Evolutionary conservation across 1,140 invertebrate genomes (phyloP), one percentile per base, ranked within the genome.

Genomic region (Zelostemma sp.): DNA sequence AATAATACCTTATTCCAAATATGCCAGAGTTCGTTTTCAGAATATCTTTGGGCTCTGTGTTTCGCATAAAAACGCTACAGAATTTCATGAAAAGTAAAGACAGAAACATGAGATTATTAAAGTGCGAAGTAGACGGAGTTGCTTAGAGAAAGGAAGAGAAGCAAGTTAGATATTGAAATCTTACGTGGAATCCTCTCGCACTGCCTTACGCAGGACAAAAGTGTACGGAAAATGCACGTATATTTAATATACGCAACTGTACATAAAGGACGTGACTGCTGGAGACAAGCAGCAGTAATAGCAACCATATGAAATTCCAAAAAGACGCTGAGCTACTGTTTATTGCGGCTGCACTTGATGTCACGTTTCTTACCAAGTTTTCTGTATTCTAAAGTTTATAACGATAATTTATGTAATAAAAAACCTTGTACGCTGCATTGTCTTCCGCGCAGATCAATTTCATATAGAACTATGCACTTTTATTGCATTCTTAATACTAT

Each of bases 121-220:
- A 57, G 25, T 38, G 17, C 28, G 25, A 25, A 40, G 31, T 48
- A 48, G 19, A 45, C 28, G 28, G n/a, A n/a, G 18, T 16, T 35
- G 38, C 9, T 15, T 48, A 57, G n/a, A 16, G 21, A 35, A 57
- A 25, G 45, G 45, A 18, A 38, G 21, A 3, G n/a, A 1, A 11
- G 18, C 43, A n/a, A 12, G 46, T 25, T 58, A 33, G 56, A 58
- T 58, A 58, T 58, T 58, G 56, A 58, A 58, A 58, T 58, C 56
- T 58, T 41, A 58, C 31, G 46, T 49, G 56, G 56, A 58, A 58
- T 58, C 46, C 46, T 18, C 41, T n/a, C 8, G 45, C 21, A 38
- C 31, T 49, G 12, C 16, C 18, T 6, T 49, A 28, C 35, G 33
- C 8, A 15, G 33, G 17, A 58, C 38, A 57, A 58, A 41, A 40